These are phyloP conservation scores for Battus philenor DNA, from an alignment of 1,140 invertebrate genomes.

Conservation along the genomic window DNA sequence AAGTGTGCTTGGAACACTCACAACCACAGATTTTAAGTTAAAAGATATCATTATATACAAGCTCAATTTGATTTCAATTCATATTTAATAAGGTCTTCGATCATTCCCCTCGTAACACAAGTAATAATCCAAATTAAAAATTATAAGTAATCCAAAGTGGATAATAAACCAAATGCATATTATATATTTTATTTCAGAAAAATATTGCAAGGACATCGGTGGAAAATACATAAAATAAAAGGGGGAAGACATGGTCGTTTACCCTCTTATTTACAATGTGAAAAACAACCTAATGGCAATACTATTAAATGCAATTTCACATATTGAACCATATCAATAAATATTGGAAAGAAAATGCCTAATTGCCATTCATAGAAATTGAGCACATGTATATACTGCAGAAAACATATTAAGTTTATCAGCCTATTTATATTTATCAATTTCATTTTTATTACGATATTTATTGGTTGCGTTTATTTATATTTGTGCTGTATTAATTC, in stretches of 20 bases:
- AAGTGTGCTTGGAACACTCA: no score
- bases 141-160: not conserved
- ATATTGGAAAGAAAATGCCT: not conserved
- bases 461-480: no score
- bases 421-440: no score
- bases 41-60: no score
- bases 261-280: conserved; percentile 52
- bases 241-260: conserved; percentile 51
- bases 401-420: no score
- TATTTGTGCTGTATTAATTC: not conserved
- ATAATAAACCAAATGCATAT: not conserved
- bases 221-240: conserved; percentile 63
- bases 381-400: no score
- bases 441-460: no score
- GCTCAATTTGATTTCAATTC: not conserved
- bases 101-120: not conserved
- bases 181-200: conserved; percentile 38
- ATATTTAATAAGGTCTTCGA: not conserved
- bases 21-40: no score
- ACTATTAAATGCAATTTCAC: not conserved
- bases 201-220: conserved; percentile 57
- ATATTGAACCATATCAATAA: conserved; percentile 5
- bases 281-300: conserved; percentile 18
- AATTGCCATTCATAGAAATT: no score
- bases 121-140: not conserved